These are phyloP conservation scores for Crepidodera aurea DNA, from an alignment of 2,888 invertebrate species.

Conservation along the genomic window DNA sequence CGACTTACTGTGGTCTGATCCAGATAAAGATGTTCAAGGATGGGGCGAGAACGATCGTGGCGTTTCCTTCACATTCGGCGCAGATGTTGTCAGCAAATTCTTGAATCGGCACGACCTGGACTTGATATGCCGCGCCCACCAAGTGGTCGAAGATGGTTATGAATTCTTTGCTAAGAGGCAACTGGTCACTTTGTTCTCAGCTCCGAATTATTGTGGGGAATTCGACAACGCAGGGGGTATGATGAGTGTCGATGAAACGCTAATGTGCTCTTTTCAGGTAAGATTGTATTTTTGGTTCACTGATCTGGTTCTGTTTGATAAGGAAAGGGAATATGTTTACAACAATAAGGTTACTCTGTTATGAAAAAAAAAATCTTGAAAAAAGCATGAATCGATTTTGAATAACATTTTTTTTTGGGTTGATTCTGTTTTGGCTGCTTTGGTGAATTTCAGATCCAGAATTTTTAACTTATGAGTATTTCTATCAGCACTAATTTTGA, in stretches of 20 bases:
- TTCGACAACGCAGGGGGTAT: constrained; percentile 99
- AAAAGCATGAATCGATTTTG: no score
- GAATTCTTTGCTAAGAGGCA: constrained; percentile 99
- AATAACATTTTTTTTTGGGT: no score
- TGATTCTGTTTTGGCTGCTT: no score
- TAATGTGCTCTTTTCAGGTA: constrained; percentile 98
- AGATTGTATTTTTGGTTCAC: background rate
- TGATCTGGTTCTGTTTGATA: no score
- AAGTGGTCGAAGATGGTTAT: constrained; percentile 98
- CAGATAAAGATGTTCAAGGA: constrained; percentile 92
- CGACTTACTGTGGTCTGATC: constrained; percentile 97
- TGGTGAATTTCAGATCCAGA: no score
- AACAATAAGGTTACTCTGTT: no score
- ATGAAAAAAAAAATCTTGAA: no score
- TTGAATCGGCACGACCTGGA: constrained; percentile 96
- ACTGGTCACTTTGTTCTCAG: constrained; percentile 97
- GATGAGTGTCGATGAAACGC: constrained; percentile 99
- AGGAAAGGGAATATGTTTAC: no score
- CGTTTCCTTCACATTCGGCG: constrained; percentile 97
- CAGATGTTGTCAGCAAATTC: constrained; percentile 96
- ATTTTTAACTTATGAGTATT: no score
- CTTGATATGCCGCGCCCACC: constrained; percentile 97
- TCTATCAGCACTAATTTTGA: no score
- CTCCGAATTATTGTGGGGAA: constrained; percentile 97
- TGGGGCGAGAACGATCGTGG: constrained; percentile 99